Evolutionary conservation across 2,888 invertebrate genomes (phyloP).

Genomic region (Amaurobius ferox): DNA sequence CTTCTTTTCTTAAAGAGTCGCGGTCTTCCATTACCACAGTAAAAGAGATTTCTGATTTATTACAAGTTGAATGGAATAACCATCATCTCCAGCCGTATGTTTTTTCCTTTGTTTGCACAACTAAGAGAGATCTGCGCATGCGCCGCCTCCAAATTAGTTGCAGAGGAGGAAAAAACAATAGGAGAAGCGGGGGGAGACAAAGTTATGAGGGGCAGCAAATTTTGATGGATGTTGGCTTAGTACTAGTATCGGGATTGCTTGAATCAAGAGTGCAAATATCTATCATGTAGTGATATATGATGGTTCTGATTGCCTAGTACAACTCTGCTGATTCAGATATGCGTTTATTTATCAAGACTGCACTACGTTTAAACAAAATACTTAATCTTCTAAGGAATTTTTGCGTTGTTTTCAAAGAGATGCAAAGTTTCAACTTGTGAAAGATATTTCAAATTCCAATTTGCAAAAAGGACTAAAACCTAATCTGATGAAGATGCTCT

Average conservation of each 20-base stretch:
- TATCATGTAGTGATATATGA: constrained; percentile 68
- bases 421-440: background rate
- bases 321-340: constrained; percentile 66
- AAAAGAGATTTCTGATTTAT: constrained; percentile 71
- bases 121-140: constrained; percentile 41
- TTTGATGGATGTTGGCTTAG: constrained; percentile 70
- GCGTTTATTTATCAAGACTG: constrained; percentile 69
- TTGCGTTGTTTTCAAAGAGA: background rate
- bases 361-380: constrained; percentile 63
- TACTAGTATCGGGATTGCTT: constrained; percentile 64
- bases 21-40: constrained; percentile 30
- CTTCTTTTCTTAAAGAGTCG: constrained; percentile 43
- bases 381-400: constrained; percentile 30
- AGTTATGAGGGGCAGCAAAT: constrained; percentile 49
- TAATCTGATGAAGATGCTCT: too few relatives aligned
- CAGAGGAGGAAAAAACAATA: constrained; percentile 39
- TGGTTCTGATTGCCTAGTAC: constrained; percentile 56
- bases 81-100: constrained; percentile 29
- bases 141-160: constrained; percentile 56
- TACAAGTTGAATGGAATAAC: constrained; percentile 71
- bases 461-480: too few relatives aligned
- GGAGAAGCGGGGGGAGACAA: constrained; percentile 13
- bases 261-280: constrained; percentile 55
- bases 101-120: constrained; percentile 34
- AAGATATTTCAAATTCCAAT: background rate